phyloP scores from a whole-genome alignment of 2,113 vertebrate species.

The Labrus mixtus region DNA sequence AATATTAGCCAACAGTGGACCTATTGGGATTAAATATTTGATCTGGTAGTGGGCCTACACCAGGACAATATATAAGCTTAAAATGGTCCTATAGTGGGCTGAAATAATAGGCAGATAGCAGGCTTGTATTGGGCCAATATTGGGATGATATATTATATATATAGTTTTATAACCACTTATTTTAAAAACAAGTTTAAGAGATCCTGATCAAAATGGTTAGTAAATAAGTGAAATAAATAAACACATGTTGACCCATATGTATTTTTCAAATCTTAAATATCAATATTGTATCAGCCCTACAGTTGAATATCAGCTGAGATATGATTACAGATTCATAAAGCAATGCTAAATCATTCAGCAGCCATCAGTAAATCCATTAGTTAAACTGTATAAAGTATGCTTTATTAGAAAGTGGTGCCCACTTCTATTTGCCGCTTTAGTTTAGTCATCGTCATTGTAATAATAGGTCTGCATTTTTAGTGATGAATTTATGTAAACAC shows the following conservation, averaged over 20 bases:
- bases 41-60: too few relatives aligned
- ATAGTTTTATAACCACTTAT: neutral
- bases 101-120: neutral
- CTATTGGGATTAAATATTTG: too few relatives aligned
- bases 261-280: neutral
- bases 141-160: neutral
- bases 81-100: neutral
- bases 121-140: neutral
- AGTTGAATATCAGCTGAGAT: neutral
- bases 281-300: neutral
- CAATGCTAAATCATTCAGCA: conserved; percentile 7
- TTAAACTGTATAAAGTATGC: neutral
- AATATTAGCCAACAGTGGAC: too few relatives aligned
- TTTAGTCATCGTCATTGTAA: neutral
- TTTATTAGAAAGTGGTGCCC: neutral
- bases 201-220: neutral
- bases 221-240: neutral
- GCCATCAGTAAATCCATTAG: conserved; percentile 2
- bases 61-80: too few relatives aligned
- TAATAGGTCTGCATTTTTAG: neutral
- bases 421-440: neutral
- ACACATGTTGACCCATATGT: neutral
- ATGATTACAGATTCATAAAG: conserved; percentile 13
- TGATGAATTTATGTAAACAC: neutral
- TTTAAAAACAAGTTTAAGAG: too few relatives aligned